Percentiles rank a stretch among this genome's conserved stretches.
Conservation (phyloP, 2,888 invertebrate genomes). For the Operophtera brumata region DNA sequence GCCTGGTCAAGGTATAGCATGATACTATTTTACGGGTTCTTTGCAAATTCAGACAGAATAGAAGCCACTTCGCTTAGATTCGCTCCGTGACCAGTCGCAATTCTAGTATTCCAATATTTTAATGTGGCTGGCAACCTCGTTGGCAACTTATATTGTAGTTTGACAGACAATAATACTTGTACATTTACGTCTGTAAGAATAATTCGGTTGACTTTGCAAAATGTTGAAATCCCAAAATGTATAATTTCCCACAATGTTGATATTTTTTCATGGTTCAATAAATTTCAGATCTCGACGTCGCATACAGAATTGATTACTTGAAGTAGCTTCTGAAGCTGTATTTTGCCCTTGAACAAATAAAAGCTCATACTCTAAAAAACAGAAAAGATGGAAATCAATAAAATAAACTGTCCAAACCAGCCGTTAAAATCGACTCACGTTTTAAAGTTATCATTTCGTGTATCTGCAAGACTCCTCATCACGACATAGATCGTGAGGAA, state of each 20-base stretch:
- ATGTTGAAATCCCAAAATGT: too few relatives aligned
- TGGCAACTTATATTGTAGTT: conserved; percentile 14
- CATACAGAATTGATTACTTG: too few relatives aligned
- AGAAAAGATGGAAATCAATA: conserved; percentile 25
- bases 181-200: conserved; percentile 6
- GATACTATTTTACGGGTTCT: conserved; percentile 42
- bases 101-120: conserved; percentile 11
- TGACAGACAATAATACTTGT: conserved; percentile 11
- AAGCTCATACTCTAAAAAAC: not conserved
- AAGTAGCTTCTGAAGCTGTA: too few relatives aligned
- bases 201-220: too few relatives aligned
- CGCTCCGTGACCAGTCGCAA: conserved; percentile 11
- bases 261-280: conserved; percentile 10
- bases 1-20: conserved; percentile 63
- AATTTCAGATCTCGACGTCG: too few relatives aligned
- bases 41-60: conserved; percentile 21
- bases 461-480: conserved; percentile 62
- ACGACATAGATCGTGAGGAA: conserved; percentile 60
- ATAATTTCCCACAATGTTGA: too few relatives aligned
- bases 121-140: conserved; percentile 14
- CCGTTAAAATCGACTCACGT: conserved; percentile 49
- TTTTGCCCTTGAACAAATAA: too few relatives aligned
- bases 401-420: conserved; percentile 20
- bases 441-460: conserved; percentile 68
- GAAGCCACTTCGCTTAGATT: conserved; percentile 11